These are phyloP conservation scores for Trichomalopsis sarcophagae DNA, from an alignment of 1,140 invertebrate genomes.

Conservation along the genomic window DNA sequence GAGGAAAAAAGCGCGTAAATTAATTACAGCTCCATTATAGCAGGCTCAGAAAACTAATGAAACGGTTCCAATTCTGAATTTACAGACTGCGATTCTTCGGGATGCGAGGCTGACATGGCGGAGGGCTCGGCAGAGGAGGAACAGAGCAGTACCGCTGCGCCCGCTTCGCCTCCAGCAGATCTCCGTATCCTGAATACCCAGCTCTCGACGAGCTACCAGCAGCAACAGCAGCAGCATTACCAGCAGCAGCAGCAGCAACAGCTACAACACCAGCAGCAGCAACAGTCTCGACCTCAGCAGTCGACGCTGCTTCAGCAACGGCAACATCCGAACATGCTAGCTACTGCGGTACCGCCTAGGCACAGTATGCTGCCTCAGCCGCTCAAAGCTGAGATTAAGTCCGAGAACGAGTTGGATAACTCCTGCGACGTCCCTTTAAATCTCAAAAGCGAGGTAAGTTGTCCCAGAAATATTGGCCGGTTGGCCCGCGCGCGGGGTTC, in stretches of 20 bases:
- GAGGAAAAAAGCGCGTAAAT: background rate
- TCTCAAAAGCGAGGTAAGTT: constrained; percentile 73
- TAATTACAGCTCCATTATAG: background rate
- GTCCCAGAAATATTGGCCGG: background rate
- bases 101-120: constrained; percentile 76
- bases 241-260: constrained; percentile 64
- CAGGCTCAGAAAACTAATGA: background rate
- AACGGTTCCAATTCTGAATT: background rate
- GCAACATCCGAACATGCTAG: constrained; percentile 73
- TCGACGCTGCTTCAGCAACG: constrained; percentile 69
- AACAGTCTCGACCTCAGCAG: constrained; percentile 62
- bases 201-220: constrained; percentile 70
- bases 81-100: constrained; percentile 72
- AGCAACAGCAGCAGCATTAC: constrained; percentile 66
- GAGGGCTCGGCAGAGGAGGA: constrained; percentile 75
- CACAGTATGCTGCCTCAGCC: constrained; percentile 71
- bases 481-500: too few species aligned
- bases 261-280: constrained; percentile 66
- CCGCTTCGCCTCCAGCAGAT: constrained; percentile 74
- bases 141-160: constrained; percentile 74
- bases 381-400: constrained; percentile 70
- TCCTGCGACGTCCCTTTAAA: constrained; percentile 73
- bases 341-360: constrained; percentile 70
- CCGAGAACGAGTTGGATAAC: constrained; percentile 69
- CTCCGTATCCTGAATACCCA: constrained; percentile 73